phyloP scores from a whole-genome alignment of 2,113 vertebrate genomes.

The Alligator sinensis region DNA sequence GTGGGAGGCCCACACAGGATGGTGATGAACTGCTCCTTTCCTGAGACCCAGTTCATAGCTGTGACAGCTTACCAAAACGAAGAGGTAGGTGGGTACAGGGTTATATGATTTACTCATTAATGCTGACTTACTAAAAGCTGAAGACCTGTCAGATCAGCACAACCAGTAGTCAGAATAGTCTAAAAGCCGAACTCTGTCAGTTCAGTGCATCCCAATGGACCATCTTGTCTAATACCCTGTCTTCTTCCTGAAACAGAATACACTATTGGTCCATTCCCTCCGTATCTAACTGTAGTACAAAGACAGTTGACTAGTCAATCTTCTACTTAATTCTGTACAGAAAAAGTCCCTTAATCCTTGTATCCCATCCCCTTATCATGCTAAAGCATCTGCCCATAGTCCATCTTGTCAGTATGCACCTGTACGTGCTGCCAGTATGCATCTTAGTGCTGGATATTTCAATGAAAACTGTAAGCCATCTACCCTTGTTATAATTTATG shows the following conservation, averaged over 20 bases:
- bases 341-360: neutral
- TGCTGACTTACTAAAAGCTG: neutral
- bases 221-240: neutral
- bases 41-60: slow-evolving; percentile 96
- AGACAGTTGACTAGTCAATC: slow-evolving; percentile 8
- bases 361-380: neutral
- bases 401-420: too few relatives aligned
- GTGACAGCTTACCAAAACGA: slow-evolving; percentile 99
- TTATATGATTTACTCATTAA: neutral
- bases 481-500: neutral
- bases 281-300: neutral
- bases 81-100: slow-evolving; percentile 74
- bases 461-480: neutral
- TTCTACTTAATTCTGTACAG: neutral
- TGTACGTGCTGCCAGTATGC: neutral
- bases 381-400: too few relatives aligned
- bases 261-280: neutral
- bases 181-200: neutral
- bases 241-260: neutral
- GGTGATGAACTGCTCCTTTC: slow-evolving; percentile 94
- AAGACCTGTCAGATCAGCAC: neutral
- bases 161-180: neutral
- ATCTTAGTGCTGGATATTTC: neutral
- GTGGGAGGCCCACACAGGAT: slow-evolving; percentile 92
- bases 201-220: neutral